A percentile compares a stretch with the other conserved stretches of the same genome.
Evolutionary conservation across 2,113 vertebrate species (phyloP).

Genomic region (mouse (Mus musculus)): DNA sequence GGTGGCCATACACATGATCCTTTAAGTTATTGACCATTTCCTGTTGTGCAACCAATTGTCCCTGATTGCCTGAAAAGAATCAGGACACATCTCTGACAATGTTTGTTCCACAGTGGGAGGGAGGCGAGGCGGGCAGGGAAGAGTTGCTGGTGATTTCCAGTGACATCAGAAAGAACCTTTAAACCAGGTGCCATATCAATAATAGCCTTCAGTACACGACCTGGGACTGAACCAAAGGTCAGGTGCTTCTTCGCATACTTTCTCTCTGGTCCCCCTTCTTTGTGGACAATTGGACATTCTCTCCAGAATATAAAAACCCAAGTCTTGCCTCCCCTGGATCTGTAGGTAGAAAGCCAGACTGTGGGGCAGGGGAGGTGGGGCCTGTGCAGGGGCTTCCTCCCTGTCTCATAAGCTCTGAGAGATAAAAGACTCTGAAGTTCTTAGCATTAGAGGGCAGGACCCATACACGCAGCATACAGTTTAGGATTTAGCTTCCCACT

Average conservation of each 20-base stretch:
- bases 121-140: neutral
- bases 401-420: neutral
- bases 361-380: neutral
- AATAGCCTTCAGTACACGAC: neutral
- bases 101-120: neutral
- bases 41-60: constrained; percentile 60
- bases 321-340: neutral
- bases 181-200: neutral
- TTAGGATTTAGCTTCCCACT: neutral
- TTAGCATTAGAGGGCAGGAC: neutral
- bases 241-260: neutral
- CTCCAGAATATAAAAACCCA: neutral
- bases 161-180: constrained; percentile 27
- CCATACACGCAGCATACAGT: neutral
- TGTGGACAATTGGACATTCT: neutral
- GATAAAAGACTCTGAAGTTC: neutral
- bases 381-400: neutral
- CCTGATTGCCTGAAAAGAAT: constrained; percentile 49
- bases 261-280: neutral
- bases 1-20: constrained; percentile 56
- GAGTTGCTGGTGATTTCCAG: neutral
- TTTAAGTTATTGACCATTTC: constrained; percentile 71
- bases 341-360: constrained; percentile 3
- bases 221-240: neutral
- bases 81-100: constrained; percentile 32